Evolutionary conservation across 2,888 invertebrate species (phyloP), one percentile per base, ranked within the genome.

Genomic region (Chouioia cunea): DNA sequence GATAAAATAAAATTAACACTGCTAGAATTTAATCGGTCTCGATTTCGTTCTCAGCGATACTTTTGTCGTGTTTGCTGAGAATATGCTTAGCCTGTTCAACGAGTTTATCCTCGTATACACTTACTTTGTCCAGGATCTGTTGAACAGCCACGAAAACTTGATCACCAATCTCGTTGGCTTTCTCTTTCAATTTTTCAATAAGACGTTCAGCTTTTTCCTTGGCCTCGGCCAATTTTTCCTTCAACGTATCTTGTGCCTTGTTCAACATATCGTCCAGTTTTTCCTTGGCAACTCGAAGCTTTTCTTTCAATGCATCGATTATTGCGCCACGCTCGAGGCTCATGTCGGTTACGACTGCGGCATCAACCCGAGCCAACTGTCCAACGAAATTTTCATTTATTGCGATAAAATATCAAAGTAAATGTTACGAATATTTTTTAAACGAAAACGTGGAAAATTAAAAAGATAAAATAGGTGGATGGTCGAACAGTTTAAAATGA

Each of bases 61-160:
- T 27, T 3, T 27, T 4, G 27, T 27, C 27, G 6, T 27, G 3
- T 27, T 27, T 27, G 27, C 6, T 27, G 27, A 27, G 6, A 27
- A 27, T 27, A 6, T 27, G 3, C 3, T 27, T 3, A 4, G 27
- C 27, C 27, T 27, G 27, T 6, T 27, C 27, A 27, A 27, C 27
- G 27, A 27, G 3, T 27, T 27, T 27, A 6, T 27, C 27, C 6
- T 27, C 27, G 27, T 4, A 27, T 4, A 27, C 27, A 70, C 64
- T 70, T 70, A 70, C 70, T 0, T 10, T 48, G n/a, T 59, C 20
- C 18, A 59, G 18, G 23, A 62, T 15, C n/a, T 56, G 18, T 20
- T 65, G 46, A 18, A 65, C 14, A 14, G 56, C n/a, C 10, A 22
- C n/a, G 53, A 65, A 50, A 23, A 62, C 18, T 22, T 65, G 48